Base-by-base conservation (phyloP, 2,113 vertebrate species). In the Panthera tigris region DNA sequence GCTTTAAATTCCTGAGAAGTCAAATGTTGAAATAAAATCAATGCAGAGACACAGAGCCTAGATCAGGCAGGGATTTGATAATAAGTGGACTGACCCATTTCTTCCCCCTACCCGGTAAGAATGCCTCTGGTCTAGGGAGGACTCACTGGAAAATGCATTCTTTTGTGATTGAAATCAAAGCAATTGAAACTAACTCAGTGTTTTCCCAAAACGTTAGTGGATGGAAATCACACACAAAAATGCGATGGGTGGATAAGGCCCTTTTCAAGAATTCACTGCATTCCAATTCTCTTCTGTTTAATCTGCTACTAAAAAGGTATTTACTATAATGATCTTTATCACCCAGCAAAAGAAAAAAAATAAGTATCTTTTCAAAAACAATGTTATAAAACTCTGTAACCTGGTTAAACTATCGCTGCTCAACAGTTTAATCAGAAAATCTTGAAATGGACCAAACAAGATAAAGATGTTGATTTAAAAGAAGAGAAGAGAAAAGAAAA, bases 261-360 rank as follows among this genome's bases (percentile, higher is more conserved):
- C 86, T 93, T 95, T 88, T 66, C 55, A 83, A 76, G 68, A 97
- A 57, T 93, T 96, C 79, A 85, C 41, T 95, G 48, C 50, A 95
- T 96, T 95, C 52, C 50, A 74, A 39, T 36, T 45, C 39, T 95
- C 52, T 68, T 93, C 83, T 96, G 78, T 97, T 92, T 94, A 95
- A 92, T 94, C 80, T 90, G 29, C 78, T 96, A 94, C 92, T 95
- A 95, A 91, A 97, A 91, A 71, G 27, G 27, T 93, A 95, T 97
- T 94, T 97, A 92, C 76, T 84, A 12, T 33, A 45, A 69, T 92
- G 96, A 98, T 97, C 82, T 76, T 95, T 98, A 98, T 97, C 95
- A 48, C 33, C 36, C 61, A 76, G 50, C 31, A 95, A 78, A n/a
- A 74, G 25, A 41, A 80, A 87, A 78, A 88, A 73, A 74, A 45